These are phyloP conservation scores for Tricholauxania praeusta DNA, from an alignment of 2,888 invertebrate species.

Conservation along the genomic window DNA sequence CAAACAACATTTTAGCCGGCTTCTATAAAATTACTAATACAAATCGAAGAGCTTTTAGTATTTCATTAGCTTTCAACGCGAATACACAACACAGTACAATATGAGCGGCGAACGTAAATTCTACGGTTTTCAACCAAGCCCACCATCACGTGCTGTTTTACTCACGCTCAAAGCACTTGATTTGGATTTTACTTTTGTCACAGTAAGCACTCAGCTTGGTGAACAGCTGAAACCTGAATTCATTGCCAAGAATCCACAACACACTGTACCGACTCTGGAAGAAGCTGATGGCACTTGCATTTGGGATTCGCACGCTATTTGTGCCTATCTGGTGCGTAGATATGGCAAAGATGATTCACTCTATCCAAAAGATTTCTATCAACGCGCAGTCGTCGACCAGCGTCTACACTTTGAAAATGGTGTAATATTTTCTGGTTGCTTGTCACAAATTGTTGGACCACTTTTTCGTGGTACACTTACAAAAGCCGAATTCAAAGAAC, in stretches of 20 bases:
- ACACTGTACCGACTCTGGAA: constrained; percentile 59
- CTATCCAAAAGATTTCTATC: constrained; percentile 58
- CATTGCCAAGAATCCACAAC: constrained; percentile 60
- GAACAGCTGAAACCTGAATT: constrained; percentile 54
- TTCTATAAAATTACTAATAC: no score
- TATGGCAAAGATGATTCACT: constrained; percentile 51
- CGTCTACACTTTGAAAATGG: constrained; percentile 60
- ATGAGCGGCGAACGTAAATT: constrained; percentile 52
- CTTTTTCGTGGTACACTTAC: constrained; percentile 48
- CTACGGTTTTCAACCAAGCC: constrained; percentile 55
- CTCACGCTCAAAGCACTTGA: constrained; percentile 56
- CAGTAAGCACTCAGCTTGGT: constrained; percentile 56
- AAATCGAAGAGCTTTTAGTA: no score
- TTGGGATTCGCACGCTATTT: constrained; percentile 57
- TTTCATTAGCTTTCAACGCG: no score
- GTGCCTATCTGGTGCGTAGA: constrained; percentile 52
- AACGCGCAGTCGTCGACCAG: constrained; percentile 61
- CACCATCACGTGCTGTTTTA: constrained; percentile 57
- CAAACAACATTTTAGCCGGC: no score
- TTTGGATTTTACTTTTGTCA: constrained; percentile 51
- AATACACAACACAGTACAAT: constrained; percentile 49
- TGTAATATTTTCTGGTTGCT: constrained; percentile 52
- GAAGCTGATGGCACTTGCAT: constrained; percentile 47
- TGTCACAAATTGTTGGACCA: constrained; percentile 50
- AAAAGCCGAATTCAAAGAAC: constrained; percentile 49